Evolutionary conservation across 2,888 invertebrate genomes (phyloP).

Genomic region (Petrophora chlorosata): DNA sequence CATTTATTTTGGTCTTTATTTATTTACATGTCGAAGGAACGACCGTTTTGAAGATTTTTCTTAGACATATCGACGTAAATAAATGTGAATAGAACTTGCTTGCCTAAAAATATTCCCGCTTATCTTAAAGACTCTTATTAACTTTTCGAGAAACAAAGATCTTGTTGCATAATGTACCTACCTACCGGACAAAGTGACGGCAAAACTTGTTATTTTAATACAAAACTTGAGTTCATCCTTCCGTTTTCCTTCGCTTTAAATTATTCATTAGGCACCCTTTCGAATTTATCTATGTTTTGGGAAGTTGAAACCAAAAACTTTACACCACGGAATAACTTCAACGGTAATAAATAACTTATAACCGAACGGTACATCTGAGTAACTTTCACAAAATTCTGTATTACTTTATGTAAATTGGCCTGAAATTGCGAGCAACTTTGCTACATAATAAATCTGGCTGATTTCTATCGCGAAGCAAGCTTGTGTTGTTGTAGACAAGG

Average conservation of each 20-base stretch:
- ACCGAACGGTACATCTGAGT: conserved; percentile 32
- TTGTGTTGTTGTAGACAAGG: conserved; percentile 10
- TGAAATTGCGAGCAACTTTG: conserved; percentile 45
- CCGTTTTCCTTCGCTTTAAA: conserved; percentile 8
- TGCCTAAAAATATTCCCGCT: too few relatives aligned
- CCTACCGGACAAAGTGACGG: too few relatives aligned
- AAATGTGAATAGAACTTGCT: background rate
- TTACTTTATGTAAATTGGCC: conserved; percentile 48
- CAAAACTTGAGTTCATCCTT: too few relatives aligned
- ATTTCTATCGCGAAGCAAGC: conserved; percentile 33
- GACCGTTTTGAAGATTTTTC: too few relatives aligned
- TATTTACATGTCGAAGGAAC: too few relatives aligned
- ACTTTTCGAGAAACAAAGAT: too few relatives aligned
- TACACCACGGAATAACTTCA: conserved; percentile 28
- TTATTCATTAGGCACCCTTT: conserved; percentile 24
- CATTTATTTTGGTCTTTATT: too few relatives aligned
- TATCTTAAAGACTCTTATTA: too few relatives aligned
- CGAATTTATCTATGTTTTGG: conserved; percentile 25
- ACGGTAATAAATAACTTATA: conserved; percentile 39
- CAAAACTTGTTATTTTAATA: conserved; percentile 13
- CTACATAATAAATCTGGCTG: conserved; percentile 48
- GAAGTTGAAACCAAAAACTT: conserved; percentile 32
- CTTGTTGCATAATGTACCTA: too few relatives aligned
- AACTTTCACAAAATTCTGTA: conserved; percentile 40
- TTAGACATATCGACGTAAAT: too few relatives aligned